A percentile compares a stretch with the other conserved stretches of the same genome.
Evolutionary conservation across 2,113 vertebrate genomes (phyloP).

Genomic region (Paraplagusia blochii): DNA sequence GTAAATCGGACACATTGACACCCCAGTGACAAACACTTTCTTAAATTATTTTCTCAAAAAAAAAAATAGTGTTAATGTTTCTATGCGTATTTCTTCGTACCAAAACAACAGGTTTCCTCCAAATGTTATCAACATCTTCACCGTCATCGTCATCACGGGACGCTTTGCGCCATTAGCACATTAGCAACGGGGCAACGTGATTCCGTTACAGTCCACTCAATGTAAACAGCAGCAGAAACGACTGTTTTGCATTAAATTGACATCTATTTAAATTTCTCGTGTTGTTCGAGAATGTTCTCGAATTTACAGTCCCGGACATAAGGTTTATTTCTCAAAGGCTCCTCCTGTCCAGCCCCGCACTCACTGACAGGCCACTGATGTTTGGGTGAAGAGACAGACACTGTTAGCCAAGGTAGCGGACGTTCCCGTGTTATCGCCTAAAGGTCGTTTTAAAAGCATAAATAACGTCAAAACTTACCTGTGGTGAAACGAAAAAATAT

Average conservation of each 20-base stretch:
- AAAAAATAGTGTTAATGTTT: neutral
- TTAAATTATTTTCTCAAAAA: neutral
- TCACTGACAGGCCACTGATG: conserved; percentile 30
- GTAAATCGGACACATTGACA: too few species aligned
- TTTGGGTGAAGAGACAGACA: conserved; percentile 26
- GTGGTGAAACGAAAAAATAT: neutral
- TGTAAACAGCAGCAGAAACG: neutral
- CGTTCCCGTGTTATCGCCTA: neutral
- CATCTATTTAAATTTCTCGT: too few species aligned
- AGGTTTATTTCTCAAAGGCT: neutral
- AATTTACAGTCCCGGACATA: neutral
- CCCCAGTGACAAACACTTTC: too few species aligned
- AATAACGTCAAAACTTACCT: conserved; percentile 41
- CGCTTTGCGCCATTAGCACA: conserved; percentile 34
- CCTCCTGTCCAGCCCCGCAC: neutral
- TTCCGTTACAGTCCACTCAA: neutral
- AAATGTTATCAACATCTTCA: conserved; percentile 9
- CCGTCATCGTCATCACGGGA: conserved; percentile 5
- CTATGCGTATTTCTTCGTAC: too few species aligned
- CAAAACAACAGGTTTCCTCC: neutral
- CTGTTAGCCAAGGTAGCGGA: conserved; percentile 25
- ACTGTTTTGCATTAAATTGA: too few species aligned
- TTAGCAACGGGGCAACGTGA: conserved; percentile 38
- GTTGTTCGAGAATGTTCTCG: too few species aligned
- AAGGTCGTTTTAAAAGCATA: neutral